These are phyloP conservation scores for Borostomias antarcticus DNA, from an alignment of 2,797 vertebrate species.

Conservation along the genomic window DNA sequence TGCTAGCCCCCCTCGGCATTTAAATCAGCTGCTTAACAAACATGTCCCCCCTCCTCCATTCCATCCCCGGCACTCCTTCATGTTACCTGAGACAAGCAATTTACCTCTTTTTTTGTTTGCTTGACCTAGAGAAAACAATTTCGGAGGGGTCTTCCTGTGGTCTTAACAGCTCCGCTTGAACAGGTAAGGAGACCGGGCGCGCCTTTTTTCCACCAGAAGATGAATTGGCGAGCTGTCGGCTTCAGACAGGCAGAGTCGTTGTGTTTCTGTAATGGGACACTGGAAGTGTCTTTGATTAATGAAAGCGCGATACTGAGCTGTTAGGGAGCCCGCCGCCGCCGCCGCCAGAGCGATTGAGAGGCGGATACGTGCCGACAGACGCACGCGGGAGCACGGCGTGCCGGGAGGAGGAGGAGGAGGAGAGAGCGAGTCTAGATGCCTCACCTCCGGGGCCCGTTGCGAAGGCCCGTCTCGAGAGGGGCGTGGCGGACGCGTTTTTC, in stretches of 20 bases:
- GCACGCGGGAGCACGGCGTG: constrained; percentile 47
- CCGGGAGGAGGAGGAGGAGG: constrained; percentile 17
- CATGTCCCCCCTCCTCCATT: constrained; percentile 63
- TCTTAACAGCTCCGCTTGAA: constrained; percentile 78
- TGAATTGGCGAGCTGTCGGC: constrained; percentile 91
- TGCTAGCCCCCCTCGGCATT: constrained; percentile 53
- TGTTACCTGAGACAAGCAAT: constrained; percentile 83
- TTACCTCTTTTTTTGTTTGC: constrained; percentile 82
- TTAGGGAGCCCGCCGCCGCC: constrained; percentile 77
- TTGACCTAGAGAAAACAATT: constrained; percentile 87
- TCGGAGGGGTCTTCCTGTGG: constrained; percentile 80
- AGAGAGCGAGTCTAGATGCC: constrained; percentile 24
- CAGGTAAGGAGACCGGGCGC: constrained; percentile 73
- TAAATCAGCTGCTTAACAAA: constrained; percentile 77
- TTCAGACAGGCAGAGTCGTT: constrained; percentile 86
- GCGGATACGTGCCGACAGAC: constrained; percentile 81
- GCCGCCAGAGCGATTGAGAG: constrained; percentile 79
- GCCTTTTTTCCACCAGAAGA: constrained; percentile 76
- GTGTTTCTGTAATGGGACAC: constrained; percentile 95
- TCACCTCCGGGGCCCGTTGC: too few species aligned
- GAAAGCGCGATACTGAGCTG: constrained; percentile 82
- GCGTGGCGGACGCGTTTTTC: constrained; percentile 16
- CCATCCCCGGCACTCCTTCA: constrained; percentile 47
- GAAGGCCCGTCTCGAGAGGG: background rate
- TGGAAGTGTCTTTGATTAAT: constrained; percentile 98